A percentile compares a stretch with the other conserved stretches of the same genome.
Evolutionary conservation across 1,140 invertebrate genomes (phyloP).

Genomic region (Plectrocnemia conspersa): DNA sequence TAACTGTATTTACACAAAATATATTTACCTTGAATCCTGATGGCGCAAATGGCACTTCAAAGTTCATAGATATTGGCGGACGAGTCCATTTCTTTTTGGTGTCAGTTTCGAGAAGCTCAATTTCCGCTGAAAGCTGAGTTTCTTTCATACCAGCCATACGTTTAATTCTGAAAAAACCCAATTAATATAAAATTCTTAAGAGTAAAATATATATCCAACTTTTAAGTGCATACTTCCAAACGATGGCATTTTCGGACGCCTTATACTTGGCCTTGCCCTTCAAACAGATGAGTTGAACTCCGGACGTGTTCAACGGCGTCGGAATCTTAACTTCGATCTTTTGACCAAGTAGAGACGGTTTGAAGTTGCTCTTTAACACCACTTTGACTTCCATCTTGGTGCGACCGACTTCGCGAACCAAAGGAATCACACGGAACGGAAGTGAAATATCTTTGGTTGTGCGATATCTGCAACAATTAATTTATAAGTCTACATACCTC

Average conservation of each 20-base stretch:
- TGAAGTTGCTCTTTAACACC: constrained; percentile 99
- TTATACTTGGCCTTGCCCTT: constrained; percentile 99
- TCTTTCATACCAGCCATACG: constrained; percentile 99
- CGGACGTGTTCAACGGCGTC: constrained; percentile 97
- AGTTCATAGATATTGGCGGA: constrained; percentile 99
- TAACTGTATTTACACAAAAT: constrained; percentile 2
- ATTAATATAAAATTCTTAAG: neutral
- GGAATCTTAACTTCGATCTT: constrained; percentile 99
- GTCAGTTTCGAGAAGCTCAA: constrained; percentile 97
- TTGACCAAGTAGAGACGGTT: constrained; percentile 94
- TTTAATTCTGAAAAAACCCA: constrained; percentile 73
- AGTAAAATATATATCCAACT: neutral
- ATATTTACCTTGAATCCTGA: constrained; percentile 83
- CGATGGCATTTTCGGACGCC: constrained; percentile 98
- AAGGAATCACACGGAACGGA: constrained; percentile 97
- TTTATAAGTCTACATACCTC: neutral
- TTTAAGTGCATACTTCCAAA: constrained; percentile 92
- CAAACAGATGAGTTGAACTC: constrained; percentile 97
- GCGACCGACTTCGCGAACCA: constrained; percentile 95
- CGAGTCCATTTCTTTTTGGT: constrained; percentile 99
- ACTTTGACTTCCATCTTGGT: constrained; percentile 99
- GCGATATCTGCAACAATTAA: constrained; percentile 69
- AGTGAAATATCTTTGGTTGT: constrained; percentile 99
- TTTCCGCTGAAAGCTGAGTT: constrained; percentile 98
- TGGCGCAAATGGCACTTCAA: constrained; percentile 96